Evolutionary conservation across 2,797 vertebrate species (phyloP).

Genomic region (Percopsis omiscomaycus): DNA sequence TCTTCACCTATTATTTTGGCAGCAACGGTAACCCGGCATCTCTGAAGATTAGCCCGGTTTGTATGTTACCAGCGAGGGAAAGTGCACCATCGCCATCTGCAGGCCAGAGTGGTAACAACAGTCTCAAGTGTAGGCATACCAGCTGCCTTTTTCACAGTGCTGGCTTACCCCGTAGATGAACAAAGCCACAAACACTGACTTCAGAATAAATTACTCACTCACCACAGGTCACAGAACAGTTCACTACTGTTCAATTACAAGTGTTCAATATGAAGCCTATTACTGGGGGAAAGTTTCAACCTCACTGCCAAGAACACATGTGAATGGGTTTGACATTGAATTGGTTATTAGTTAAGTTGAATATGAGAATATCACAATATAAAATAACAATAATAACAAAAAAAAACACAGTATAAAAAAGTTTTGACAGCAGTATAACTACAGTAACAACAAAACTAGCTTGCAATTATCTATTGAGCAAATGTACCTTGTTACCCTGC

Average conservation of each 20-base stretch:
- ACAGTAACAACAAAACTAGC: slow-evolving; percentile 18
- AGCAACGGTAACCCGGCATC: slow-evolving; percentile 27
- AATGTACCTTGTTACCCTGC: slow-evolving; percentile 29
- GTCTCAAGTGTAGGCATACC: slow-evolving; percentile 19
- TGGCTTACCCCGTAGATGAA: slow-evolving; percentile 54
- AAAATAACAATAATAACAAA: slow-evolving; percentile 1
- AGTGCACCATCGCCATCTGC: slow-evolving; percentile 73
- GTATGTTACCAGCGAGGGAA: slow-evolving; percentile 6
- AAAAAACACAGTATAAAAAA: not conserved
- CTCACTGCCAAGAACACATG: slow-evolving; percentile 51
- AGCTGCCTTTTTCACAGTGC: slow-evolving; percentile 53
- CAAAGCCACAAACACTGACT: slow-evolving; percentile 59
- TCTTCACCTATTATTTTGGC: slow-evolving; percentile 26
- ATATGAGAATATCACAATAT: not conserved
- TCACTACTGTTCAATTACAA: slow-evolving; percentile 74
- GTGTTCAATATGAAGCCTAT: slow-evolving; percentile 66
- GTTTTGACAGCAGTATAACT: slow-evolving; percentile 31
- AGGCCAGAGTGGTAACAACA: slow-evolving; percentile 42
- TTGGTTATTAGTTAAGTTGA: slow-evolving; percentile 51
- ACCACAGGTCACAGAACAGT: slow-evolving; percentile 71
- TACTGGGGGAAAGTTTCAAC: slow-evolving; percentile 54
- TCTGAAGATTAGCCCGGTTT: not conserved
- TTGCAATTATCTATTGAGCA: slow-evolving; percentile 49
- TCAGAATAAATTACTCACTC: slow-evolving; percentile 74
- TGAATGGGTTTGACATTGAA: slow-evolving; percentile 48